Percentiles rank a stretch among this genome's conserved stretches.
phyloP scores from a whole-genome alignment of 2,113 vertebrate species.

The Ibidorhyncha struthersii region DNA sequence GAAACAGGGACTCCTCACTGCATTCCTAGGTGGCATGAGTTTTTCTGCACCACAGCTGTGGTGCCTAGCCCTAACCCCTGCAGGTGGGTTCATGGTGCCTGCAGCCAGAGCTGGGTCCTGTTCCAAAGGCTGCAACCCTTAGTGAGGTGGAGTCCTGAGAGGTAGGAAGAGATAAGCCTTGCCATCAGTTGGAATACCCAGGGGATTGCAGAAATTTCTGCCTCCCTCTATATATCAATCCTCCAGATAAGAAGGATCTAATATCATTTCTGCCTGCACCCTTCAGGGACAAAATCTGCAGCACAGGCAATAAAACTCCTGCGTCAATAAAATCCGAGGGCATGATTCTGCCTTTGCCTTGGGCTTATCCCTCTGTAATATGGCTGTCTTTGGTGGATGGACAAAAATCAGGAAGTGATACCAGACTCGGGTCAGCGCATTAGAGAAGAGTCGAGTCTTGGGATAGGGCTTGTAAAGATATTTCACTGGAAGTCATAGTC shows the following conservation, averaged over 20 bases:
- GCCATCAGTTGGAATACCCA: accelerated
- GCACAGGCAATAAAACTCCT: not conserved
- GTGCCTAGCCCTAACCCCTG: not conserved
- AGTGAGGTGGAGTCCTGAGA: not conserved
- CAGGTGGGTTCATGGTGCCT: not conserved
- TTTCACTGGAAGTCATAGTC: not conserved
- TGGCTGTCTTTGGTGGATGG: not conserved
- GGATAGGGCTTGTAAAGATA: not conserved
- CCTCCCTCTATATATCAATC: not conserved
- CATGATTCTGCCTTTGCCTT: not conserved
- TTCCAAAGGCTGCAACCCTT: not conserved
- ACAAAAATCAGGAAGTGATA: not conserved
- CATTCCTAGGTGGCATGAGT: not conserved
- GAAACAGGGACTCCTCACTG: not conserved
- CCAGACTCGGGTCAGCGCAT: not conserved
- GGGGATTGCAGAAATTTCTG: not conserved
- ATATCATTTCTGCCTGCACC: not conserved
- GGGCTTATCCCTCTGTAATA: not conserved
- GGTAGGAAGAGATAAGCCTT: not conserved
- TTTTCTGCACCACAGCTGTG: not conserved
- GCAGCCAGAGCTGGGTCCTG: not conserved
- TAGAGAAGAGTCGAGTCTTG: not conserved
- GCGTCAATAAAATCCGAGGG: not conserved
- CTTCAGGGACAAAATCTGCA: not conserved
- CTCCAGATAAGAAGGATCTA: not conserved